Base-by-base conservation (phyloP, 2,797 vertebrate genomes). In the Euphonia xanthogaster region DNA sequence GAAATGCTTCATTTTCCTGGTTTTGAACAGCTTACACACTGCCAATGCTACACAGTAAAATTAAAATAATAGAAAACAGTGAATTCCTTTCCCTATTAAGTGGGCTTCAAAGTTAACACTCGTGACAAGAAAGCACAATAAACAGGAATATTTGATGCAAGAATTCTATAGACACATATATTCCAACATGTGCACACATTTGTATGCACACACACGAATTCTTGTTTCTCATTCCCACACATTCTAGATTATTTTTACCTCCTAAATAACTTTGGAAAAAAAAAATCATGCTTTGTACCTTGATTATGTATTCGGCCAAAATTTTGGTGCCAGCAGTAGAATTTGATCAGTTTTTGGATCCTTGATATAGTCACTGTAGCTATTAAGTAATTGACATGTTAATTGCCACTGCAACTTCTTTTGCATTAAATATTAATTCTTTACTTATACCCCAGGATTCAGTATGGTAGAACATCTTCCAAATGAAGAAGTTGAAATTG, bases 201-300 rank as follows among this genome's bases (percentile, higher is more conserved):
- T 48, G 48, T 54, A 25, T 28, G 48, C 33, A 75, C 48, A 44
- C 58, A 47, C 13, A 30, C 19, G 72, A 77, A 82, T 40, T 45
- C 66, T 87, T 72, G 20, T n/a, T 77, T 80, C 14, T 71, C 45
- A 50, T 86, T 95, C 39, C 14, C 53, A 85, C 10, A 12, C 18
- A 42, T 88, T 83, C 80, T 76, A n/a, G 31, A 92, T 72, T 85
- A 72, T 84, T 94, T 92, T 33, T 54, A 60, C 39, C 31, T 61
- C 33, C 76, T 91, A 77, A 95, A 95, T 90, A 54, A 81, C 37
- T 67, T 79, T 27, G 42, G 90, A 81, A 31, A 93, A 82, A 33
- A 75, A n/a, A 24, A 27, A 17, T 31, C 55, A 31, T 84, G 10
- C 14, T 82, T 94, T 92, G 27, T 81, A 76, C 22, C 42, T 74